Conservation (phyloP, 2,113 vertebrate genomes). For the Halichoeres trimaculatus region DNA sequence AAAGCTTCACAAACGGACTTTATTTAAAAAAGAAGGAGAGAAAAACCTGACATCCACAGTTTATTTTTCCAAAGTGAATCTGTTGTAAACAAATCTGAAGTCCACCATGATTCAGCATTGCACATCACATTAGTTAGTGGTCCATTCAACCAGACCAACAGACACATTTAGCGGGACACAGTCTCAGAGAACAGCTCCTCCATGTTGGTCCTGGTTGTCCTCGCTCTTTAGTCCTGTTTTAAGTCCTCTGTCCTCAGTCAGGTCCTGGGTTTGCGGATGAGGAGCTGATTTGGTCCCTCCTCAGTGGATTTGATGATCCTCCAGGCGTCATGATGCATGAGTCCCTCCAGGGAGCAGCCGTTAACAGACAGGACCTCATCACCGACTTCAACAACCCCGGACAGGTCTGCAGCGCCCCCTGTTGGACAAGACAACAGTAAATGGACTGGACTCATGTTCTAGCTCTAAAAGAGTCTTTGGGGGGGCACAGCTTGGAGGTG, state of each 20-base stretch:
- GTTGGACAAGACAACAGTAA: slow-evolving; percentile 11
- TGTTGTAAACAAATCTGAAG: slow-evolving; percentile 4
- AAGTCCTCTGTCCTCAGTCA: slow-evolving; percentile 47
- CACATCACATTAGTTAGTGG: slow-evolving; percentile 10
- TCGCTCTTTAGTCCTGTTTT: not conserved
- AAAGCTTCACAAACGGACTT: slow-evolving; percentile 31
- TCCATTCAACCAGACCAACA: not conserved
- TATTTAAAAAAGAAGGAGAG: slow-evolving; percentile 29
- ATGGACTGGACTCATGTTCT: too few species aligned
- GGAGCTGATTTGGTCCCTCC: slow-evolving; percentile 88
- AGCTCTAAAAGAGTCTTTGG: too few species aligned
- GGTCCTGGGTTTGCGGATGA: slow-evolving; percentile 87
- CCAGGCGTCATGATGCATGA: slow-evolving; percentile 94
- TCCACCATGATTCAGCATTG: slow-evolving; percentile 20
- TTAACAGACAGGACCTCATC: slow-evolving; percentile 93
- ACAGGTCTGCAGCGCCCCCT: slow-evolving; percentile 93
- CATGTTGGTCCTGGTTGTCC: not conserved
- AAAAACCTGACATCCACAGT: not conserved
- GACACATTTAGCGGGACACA: slow-evolving; percentile 18
- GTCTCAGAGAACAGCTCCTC: not conserved
- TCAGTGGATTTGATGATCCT: slow-evolving; percentile 91
- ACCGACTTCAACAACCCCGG: slow-evolving; percentile 87
- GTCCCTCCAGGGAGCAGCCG: slow-evolving; percentile 88
- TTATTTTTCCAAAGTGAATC: not conserved
- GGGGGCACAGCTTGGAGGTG: too few species aligned